Percentiles rank a stretch among this genome's conserved stretches.
Conservation (phyloP, 2,797 vertebrate genomes). For the Adelosebastes latens region DNA sequence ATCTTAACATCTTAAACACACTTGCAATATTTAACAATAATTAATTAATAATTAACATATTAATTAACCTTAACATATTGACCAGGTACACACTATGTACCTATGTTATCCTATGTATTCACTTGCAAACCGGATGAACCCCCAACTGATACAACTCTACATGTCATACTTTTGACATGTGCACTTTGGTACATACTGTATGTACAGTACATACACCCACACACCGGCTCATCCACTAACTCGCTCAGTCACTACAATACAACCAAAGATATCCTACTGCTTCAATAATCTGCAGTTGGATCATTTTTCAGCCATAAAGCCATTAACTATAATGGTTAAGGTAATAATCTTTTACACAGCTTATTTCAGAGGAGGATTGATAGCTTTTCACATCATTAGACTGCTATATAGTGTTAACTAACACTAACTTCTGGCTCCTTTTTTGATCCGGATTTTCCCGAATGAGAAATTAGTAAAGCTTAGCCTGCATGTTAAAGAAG, state of each 20-base stretch:
- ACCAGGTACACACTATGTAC: background rate
- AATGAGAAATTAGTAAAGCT: constrained; percentile 73
- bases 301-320: constrained; percentile 54
- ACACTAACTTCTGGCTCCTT: constrained; percentile 58
- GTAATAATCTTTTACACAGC: constrained; percentile 64
- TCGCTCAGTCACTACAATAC: background rate
- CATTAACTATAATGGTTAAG: constrained; percentile 53
- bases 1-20: background rate
- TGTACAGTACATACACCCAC: constrained; percentile 1
- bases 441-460: constrained; percentile 71
- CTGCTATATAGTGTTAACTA: constrained; percentile 66
- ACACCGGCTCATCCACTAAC: background rate
- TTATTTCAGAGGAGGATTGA: constrained; percentile 60
- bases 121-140: background rate
- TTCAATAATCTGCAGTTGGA: constrained; percentile 27
- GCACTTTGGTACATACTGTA: background rate
- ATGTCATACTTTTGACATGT: background rate
- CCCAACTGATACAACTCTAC: background rate
- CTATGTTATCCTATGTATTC: background rate
- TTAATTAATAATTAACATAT: background rate
- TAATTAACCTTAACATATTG: background rate
- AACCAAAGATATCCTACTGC: constrained; percentile 14
- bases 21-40: background rate
- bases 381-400: constrained; percentile 63
- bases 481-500: constrained; percentile 38